Base-by-base conservation (phyloP, 2,797 vertebrate genomes). In the Manis crassicaudata region DNA sequence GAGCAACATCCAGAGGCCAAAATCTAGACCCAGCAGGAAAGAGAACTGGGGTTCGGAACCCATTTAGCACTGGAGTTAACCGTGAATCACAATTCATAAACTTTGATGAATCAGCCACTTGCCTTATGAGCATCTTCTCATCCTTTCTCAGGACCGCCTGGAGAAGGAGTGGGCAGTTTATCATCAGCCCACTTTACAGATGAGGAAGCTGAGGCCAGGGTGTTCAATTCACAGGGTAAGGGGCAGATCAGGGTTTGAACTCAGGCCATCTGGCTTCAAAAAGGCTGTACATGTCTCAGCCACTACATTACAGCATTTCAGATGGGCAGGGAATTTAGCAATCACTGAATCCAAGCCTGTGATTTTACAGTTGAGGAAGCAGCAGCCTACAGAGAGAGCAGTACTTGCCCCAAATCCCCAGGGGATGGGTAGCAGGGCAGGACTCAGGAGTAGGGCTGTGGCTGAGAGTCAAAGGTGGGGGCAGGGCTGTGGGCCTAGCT, bases 341-440 rank as follows among this genome's bases (percentile, higher is more conserved):
- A 12, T 60, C 37, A 18, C 35, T 46, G 72, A 68, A 54, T 52
- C 80, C 65, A 40, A 67, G 81, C 1, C 72, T 46, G 52, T 35
- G 43, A 58, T 50, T 68, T 88, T 58, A 77, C 75, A 90, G 67
- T 16, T 72, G 67, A 68, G 43, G 67, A 76, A 88, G 72, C 94
- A 52, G 75, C 21, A 37, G 35, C n/a, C 58, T 72, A 27, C 50
- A 16, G 65, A 84, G 35, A 43, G n/a, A 56, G 27, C 37, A 12
- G 60, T 58, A 32, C 27, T 40, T 29, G 7, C 46, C 73, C 35
- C 20, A 46, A 65, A 83, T 5, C 72, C 79, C 13, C 54, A 14
- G 18, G 37, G 76, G 62, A 43, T 11, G 21, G 58, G 73, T 12
- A 32, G 56, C 46, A 32, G 83, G 43, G 79, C 35, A 5, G 27